phyloP scores from a whole-genome alignment of 2,797 vertebrate genomes.

The Aselliscus stoliczkanus region DNA sequence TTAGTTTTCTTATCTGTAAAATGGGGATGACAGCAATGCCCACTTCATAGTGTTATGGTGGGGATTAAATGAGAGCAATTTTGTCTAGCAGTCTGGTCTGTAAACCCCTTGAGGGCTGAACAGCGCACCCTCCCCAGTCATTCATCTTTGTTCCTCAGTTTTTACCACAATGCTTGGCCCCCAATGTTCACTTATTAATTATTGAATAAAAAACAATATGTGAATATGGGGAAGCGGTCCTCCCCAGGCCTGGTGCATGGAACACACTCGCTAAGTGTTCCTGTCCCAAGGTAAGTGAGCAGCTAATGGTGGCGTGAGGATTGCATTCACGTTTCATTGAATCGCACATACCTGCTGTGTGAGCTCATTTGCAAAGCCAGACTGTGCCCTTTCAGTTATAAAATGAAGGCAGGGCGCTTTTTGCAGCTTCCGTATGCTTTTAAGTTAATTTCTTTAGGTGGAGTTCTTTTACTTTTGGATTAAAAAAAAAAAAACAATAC shows the following conservation, averaged over 20 bases:
- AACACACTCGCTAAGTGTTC: rapidly evolving
- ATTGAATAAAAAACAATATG: not conserved
- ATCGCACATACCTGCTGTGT: rapidly evolving
- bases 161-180: not conserved
- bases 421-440: conserved; percentile 9
- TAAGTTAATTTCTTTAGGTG: conserved; percentile 1
- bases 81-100: not conserved
- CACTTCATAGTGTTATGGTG: too few relatives aligned
- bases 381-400: not conserved
- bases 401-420: conserved; percentile 27
- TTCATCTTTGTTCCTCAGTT: not conserved
- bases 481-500: too few relatives aligned
- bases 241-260: not conserved
- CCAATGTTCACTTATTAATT: not conserved
- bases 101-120: not conserved
- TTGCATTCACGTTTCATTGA: rapidly evolving
- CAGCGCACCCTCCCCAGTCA: rapidly evolving
- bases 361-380: not conserved
- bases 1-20: not conserved
- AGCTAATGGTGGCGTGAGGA: rapidly evolving
- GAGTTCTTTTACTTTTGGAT: not conserved
- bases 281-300: not conserved
- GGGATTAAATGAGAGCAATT: too few relatives aligned
- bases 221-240: not conserved
- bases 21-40: not conserved